Evolutionary conservation across 2,113 vertebrate genomes (phyloP), one percentile per base, ranked within the genome.

Genomic region (Spilogale gracilis): DNA sequence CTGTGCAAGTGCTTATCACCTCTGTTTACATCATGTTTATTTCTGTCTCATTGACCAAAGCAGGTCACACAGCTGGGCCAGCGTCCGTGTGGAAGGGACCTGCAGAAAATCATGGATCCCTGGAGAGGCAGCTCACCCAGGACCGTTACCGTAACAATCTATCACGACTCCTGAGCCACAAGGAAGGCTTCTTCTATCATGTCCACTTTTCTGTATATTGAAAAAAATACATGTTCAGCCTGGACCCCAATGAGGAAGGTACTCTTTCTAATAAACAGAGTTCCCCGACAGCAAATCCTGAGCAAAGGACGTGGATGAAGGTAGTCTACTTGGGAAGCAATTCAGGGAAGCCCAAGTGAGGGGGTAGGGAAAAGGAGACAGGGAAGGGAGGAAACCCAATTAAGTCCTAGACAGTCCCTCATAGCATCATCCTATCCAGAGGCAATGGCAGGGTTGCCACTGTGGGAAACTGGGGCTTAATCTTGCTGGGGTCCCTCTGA

Each of bases 111-210:
- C 74, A 9, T 1, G 8, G 14, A 8, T 20, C 14, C 48, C 7
- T 13, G 30, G 17, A 20, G 48, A 30, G 17, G 2, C 20, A 23
- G 60, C 54, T n/a, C 23, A 16, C 0, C 9, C 3, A 48, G 17
- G 58, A 48, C 16, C 11, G 0, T 27, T 30, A 0, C n/a, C 21
- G 0, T 25, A 13, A 27, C 14, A 50, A 0, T 18, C 67, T 25
- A 4, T 79, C 54, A 58, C 48, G 65, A 8, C 14, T 6, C 20
- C 63, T 12, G 23, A 11, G 23, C 83, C 32, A 18, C 10, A 69
- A 25, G 56, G 48, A 65, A 52, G 5, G 3, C 16, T 27, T 16
- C 43, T n/a, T 18, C 9, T 3, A 48, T 0, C 10, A 6, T 50
- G 74, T 50, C 69, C 14, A 30, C 45, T 58, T 71, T 30, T 16